phyloP scores from a whole-genome alignment of 2,888 invertebrate species.

The Drosophila gaucha region DNA sequence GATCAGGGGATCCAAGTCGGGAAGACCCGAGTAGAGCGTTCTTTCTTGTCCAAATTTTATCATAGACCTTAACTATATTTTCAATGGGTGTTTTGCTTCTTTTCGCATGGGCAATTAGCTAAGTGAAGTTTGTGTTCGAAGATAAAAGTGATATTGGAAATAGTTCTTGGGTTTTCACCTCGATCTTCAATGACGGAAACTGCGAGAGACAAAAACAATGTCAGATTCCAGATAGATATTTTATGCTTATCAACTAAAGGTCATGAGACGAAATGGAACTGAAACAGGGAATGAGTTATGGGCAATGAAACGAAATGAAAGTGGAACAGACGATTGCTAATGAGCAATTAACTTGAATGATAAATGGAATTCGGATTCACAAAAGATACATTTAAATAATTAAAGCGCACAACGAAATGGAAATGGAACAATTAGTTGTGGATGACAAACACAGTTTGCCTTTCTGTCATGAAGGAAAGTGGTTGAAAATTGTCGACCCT shows the following conservation, averaged over 20 bases:
- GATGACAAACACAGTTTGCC: not conserved
- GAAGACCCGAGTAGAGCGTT: no score
- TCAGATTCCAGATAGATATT: no score
- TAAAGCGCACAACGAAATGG: slow-evolving; percentile 5
- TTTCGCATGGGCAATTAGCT: not conserved
- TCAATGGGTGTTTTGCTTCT: not conserved
- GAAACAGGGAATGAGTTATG: not conserved
- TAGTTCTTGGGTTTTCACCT: not conserved
- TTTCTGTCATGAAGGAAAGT: not conserved
- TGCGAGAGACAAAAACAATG: not conserved
- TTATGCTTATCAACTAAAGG: no score
- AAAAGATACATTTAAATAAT: not conserved
- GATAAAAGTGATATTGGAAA: not conserved
- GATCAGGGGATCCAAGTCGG: no score
- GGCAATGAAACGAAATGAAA: not conserved
- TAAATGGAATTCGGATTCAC: not conserved
- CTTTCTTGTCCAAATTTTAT: no score
- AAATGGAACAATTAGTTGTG: slow-evolving; percentile 4
- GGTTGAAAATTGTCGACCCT: slow-evolving; percentile 1
- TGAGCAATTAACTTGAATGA: no score
- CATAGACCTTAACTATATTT: not conserved
- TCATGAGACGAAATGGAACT: not conserved
- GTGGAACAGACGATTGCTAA: no score
- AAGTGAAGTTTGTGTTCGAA: not conserved
- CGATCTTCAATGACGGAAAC: not conserved